Percentiles rank a stretch among this genome's conserved stretches.
Evolutionary conservation across 2,113 vertebrate genomes (phyloP).

Genomic region (Motacilla alba): DNA sequence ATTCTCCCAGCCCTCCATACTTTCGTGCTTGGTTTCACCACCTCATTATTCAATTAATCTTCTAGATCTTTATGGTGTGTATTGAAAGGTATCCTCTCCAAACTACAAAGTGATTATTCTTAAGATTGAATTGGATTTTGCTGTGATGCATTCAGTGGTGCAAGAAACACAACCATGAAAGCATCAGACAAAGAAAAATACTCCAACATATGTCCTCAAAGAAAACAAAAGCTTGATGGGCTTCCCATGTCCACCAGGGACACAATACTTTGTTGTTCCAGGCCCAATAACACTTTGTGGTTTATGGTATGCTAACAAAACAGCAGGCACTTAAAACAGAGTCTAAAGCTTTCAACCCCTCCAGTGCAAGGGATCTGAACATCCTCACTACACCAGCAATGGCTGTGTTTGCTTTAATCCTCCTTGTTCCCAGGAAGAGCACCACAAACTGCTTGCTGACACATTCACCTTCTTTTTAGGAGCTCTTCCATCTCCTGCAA

Average conservation of each 20-base stretch:
- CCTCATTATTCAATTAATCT: background rate
- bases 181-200: background rate
- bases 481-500: background rate
- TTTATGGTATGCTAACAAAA: background rate
- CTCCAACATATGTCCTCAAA: background rate
- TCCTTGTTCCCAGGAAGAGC: background rate
- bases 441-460: background rate
- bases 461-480: background rate
- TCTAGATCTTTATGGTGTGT: background rate
- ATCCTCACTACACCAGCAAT: background rate
- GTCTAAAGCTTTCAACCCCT: background rate
- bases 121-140: background rate
- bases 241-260: background rate
- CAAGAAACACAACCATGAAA: background rate
- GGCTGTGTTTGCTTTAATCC: background rate
- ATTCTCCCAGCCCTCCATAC: background rate
- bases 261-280: background rate
- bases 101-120: background rate
- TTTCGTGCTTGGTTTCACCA: conserved; percentile 23
- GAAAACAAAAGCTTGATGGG: background rate
- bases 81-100: background rate
- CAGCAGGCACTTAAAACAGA: background rate
- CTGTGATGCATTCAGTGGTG: background rate
- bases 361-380: background rate
- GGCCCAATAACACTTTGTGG: background rate